These are phyloP conservation scores for Pelobates cultripes DNA, from an alignment of 2,797 vertebrate genomes.

Conservation along the genomic window DNA sequence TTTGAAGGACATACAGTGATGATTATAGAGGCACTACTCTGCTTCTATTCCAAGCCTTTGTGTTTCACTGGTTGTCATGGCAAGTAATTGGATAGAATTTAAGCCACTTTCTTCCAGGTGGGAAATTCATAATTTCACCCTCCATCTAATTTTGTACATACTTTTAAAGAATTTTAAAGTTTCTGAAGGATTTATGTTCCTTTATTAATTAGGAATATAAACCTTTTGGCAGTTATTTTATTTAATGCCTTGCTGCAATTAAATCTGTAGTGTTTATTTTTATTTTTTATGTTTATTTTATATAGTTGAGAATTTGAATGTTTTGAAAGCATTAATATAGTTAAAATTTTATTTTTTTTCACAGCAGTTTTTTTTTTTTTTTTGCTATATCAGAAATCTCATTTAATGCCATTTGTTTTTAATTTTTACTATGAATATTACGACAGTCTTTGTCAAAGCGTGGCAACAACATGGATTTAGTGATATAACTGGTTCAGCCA, in stretches of 20 bases:
- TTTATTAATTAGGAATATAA: slow-evolving; percentile 31
- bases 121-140: slow-evolving; percentile 86
- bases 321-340: no score
- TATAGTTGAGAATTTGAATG: slow-evolving; percentile 1
- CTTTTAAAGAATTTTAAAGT: slow-evolving; percentile 81
- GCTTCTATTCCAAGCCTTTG: slow-evolving; percentile 84
- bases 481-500: slow-evolving; percentile 17
- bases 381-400: background rate
- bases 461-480: background rate
- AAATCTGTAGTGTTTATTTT: slow-evolving; percentile 25
- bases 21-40: slow-evolving; percentile 83
- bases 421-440: background rate
- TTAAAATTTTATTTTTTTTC: background rate
- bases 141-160: slow-evolving; percentile 82
- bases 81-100: slow-evolving; percentile 95
- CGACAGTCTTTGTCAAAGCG: slow-evolving; percentile 9
- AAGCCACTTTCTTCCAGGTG: slow-evolving; percentile 89
- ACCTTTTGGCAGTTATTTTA: background rate
- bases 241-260: background rate
- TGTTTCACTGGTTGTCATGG: slow-evolving; percentile 91
- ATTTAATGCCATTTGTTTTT: no score
- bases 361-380: background rate
- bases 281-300: slow-evolving; percentile 7
- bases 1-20: slow-evolving; percentile 83
- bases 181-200: slow-evolving; percentile 67